Conservation (phyloP, 2,888 invertebrate species). For the Machimus rusticus region DNA sequence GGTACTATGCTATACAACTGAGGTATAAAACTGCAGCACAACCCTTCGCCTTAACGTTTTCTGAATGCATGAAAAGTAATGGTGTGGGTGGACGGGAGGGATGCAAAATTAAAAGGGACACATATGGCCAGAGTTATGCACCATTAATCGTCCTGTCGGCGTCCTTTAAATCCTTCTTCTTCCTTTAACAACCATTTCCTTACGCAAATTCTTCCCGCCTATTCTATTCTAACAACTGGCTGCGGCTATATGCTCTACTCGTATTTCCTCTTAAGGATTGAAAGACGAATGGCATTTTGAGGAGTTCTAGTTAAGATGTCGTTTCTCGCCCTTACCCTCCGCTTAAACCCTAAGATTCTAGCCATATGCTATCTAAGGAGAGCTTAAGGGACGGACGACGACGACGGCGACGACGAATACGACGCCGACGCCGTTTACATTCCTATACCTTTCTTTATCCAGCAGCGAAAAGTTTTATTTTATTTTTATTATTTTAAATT, state of each 20-base stretch:
- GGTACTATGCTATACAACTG: too few relatives aligned
- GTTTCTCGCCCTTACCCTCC: neutral
- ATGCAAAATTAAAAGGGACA: slow-evolving; percentile 1
- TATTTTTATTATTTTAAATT: neutral
- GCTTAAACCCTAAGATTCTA: neutral
- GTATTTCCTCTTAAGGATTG: neutral
- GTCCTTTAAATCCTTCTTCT: neutral
- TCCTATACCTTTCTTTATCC: neutral
- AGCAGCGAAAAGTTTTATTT: neutral
- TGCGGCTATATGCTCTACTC: neutral
- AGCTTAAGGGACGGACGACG: neutral
- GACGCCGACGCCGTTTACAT: neutral
- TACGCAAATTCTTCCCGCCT: neutral
- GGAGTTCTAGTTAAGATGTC: neutral
- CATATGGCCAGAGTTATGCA: slow-evolving; percentile 4
- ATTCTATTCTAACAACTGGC: neutral
- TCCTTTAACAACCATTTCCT: neutral
- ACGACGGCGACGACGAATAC: neutral
- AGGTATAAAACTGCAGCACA: neutral
- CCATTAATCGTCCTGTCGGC: slow-evolving; percentile 31
- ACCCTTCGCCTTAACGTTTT: neutral
- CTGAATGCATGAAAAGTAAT: neutral
- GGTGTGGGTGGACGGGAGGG: neutral
- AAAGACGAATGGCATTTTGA: neutral
- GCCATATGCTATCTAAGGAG: neutral